These are phyloP conservation scores for Lophius americanus DNA, from an alignment of 2,797 vertebrate genomes.

Conservation along the genomic window DNA sequence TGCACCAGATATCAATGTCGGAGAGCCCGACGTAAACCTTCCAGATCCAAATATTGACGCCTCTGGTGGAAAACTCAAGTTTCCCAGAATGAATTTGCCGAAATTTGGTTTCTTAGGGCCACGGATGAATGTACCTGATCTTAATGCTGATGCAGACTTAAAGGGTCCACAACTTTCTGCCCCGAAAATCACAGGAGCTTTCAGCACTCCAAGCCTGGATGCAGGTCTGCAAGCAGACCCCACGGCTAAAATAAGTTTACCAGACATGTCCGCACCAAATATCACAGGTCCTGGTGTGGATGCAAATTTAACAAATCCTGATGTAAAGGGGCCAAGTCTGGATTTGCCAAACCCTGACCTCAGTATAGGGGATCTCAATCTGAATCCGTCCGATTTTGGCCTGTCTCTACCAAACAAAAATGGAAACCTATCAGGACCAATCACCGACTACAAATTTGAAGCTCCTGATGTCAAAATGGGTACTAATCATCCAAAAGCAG, in stretches of 20 bases:
- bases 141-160: slow-evolving; percentile 34
- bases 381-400: slow-evolving; percentile 41
- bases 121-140: slow-evolving; percentile 44
- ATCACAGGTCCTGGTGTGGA: slow-evolving; percentile 29
- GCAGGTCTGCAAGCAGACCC: slow-evolving; percentile 36
- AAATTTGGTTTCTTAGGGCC: slow-evolving; percentile 49
- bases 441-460: slow-evolving; percentile 46
- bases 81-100: slow-evolving; percentile 51
- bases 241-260: slow-evolving; percentile 26
- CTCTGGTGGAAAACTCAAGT: slow-evolving; percentile 47
- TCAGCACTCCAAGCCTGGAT: slow-evolving; percentile 37
- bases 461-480: slow-evolving; percentile 36
- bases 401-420: slow-evolving; percentile 55
- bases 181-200: slow-evolving; percentile 7
- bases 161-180: slow-evolving; percentile 39
- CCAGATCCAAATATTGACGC: slow-evolving; percentile 34
- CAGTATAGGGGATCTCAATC: slow-evolving; percentile 30
- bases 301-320: slow-evolving; percentile 46
- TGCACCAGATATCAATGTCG: slow-evolving; percentile 35
- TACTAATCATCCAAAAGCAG: slow-evolving; percentile 25
- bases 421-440: slow-evolving; percentile 50
- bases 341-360: slow-evolving; percentile 34
- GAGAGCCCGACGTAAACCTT: slow-evolving; percentile 30
- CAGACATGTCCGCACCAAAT: slow-evolving; percentile 39
- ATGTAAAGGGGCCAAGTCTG: slow-evolving; percentile 34